These are phyloP conservation scores for Desmophyllum pertusum DNA, from an alignment of 92 coral and sea anemone species.

Conservation along the genomic window DNA sequence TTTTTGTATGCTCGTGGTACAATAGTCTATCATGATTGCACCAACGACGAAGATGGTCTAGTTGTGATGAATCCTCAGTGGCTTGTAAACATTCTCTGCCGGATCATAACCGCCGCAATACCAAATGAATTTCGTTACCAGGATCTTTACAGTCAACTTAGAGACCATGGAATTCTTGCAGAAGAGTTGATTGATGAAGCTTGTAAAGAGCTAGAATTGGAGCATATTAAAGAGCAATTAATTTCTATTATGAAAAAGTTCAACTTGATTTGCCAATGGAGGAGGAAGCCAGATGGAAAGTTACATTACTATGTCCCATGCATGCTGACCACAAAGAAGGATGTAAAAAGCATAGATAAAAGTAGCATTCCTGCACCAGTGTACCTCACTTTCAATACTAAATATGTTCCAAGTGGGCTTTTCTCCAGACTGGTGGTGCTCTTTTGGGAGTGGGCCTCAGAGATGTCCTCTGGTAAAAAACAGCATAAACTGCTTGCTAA, in stretches of 20 bases:
- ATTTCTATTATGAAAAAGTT: not conserved
- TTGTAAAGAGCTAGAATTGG: not conserved
- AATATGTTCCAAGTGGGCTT: slow-evolving; percentile 14
- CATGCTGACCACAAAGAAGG: not conserved
- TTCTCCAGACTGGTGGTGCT: slow-evolving; percentile 9
- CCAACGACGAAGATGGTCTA: not conserved
- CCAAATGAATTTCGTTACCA: too few relatives aligned
- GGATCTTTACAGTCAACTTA: not conserved
- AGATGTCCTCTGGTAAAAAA: not conserved
- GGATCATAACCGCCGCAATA: not conserved
- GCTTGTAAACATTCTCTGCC: not conserved
- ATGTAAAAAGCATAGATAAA: too few relatives aligned
- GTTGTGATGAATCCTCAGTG: slow-evolving; percentile 15
- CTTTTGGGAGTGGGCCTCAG: not conserved
- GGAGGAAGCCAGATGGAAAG: not conserved
- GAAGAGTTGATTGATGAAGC: not conserved
- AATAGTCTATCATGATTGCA: not conserved
- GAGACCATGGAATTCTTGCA: not conserved
- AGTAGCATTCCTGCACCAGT: not conserved
- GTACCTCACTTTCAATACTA: not conserved
- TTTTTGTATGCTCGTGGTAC: slow-evolving; percentile 5
- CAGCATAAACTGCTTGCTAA: not conserved
- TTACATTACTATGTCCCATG: not conserved
- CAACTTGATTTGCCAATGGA: not conserved
- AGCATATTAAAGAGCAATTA: not conserved